Evolutionary conservation across 2,888 invertebrate genomes (phyloP), one percentile per base, ranked within the genome.

Genomic region (Nineta flava): DNA sequence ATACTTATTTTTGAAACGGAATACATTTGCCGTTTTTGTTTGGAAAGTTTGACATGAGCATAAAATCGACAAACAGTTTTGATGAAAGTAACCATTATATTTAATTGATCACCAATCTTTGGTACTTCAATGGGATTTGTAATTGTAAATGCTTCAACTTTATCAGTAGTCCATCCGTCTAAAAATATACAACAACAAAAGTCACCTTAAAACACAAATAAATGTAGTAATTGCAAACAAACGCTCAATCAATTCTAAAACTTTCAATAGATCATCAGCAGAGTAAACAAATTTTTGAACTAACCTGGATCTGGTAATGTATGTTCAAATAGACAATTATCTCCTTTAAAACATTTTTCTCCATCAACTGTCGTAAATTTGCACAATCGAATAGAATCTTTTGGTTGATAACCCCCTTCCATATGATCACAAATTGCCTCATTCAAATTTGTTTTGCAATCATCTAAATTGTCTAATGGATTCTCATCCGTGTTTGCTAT

Each of bases 111-210:
- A 9, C 41, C 41, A 19, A 16, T 41, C 5, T 16, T 10, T 21
- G 46, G 46, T 9, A 31, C 9, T 16, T 13, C 26, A 2, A 40
- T 17, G 4, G 21, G 9, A 15, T n/a, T 21, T 16, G 47, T 48
- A n/a, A 41, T 21, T 6, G 7, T 13, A 31, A 21, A 48, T 10
- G 34, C 21, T 13, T 10, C 12, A 2, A 16, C 35, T 21, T 48
- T 48, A 42, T 48, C 48, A 17, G 9, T 41, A n/a, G 48, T 48
- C 40, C 31, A 48, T 9, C 48, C 40, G 21, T 48, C 41, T 41
- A 41, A 19, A 21, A 48, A 26, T 40, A 17, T 13, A n/a, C 12
- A 26, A 19, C 16, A 44, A 19, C 9, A 12, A 21, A 17, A n/a
- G n/a, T n/a, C n/a, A n/a, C n/a, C n/a, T n/a, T n/a, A n/a, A n/a